Evolutionary conservation across 1,140 invertebrate genomes (phyloP), one percentile per base, ranked within the genome.

Genomic region (Paramacrobiotus metropolitanus): DNA sequence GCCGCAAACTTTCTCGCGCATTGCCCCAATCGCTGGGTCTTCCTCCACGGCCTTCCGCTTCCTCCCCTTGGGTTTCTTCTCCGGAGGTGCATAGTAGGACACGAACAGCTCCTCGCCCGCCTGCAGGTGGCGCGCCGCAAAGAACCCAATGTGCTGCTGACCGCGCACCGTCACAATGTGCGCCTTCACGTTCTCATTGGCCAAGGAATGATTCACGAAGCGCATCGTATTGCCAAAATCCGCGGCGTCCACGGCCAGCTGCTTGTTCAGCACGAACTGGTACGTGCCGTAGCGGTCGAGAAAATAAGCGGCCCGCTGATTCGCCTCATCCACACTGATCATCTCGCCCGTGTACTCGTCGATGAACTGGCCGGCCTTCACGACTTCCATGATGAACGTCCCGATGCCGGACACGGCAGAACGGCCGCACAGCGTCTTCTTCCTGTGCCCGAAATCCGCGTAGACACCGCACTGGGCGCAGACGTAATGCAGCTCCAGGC

Each of bases 281-380:
- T 97, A 99, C 67, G 90, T 96, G 75, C 91, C 97, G 87, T 94
- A 95, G 68, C 95, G 94, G 75, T 96, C 96, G 74, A 99, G 95
- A 72, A 99, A 99, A 0, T 99, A 91, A 77, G 96, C 96, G 63
- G 94, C 95, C 68, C 95, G 79, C 60, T 94, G 78, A 74, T 99
- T 95, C 2, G 94, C 95, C 76, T 99, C 95, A 72, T 97, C 93
- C 73, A 97, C 92, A 24, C 89, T 88, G 65, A 95, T 93, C 31
- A 92, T 89, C 75, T 68, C 55, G 21, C 30, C 30, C 48, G 48
- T 55, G 24, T 55, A 55, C 21, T 55, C 48, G 21, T 21, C 9
- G 48, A 55, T 55, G 21, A 55, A 55, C 4, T 55, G 9, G 9
- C 48, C 21, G 4, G 15, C 24, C 48, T 73, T 45, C 74, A 74